A percentile compares a stretch with the other conserved stretches of the same genome.
Conservation (phyloP, 2,888 invertebrate genomes). For the Desoria tigrina region DNA sequence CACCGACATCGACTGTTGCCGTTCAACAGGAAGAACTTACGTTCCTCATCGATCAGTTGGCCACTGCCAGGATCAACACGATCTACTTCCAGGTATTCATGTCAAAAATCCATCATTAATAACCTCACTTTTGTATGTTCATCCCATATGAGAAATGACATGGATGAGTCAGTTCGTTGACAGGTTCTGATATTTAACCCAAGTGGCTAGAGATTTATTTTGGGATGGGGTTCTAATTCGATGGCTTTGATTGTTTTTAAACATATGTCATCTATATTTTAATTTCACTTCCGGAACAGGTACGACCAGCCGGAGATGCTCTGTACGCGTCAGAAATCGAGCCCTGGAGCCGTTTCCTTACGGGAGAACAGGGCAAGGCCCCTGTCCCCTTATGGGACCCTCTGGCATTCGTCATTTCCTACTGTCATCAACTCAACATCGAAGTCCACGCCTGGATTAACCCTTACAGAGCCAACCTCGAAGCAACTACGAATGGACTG, state of each 20-base stretch:
- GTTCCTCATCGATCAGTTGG: conserved; percentile 33
- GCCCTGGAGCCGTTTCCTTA: conserved; percentile 48
- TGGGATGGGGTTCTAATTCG: no score
- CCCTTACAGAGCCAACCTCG: conserved; percentile 45
- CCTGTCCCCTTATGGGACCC: conserved; percentile 47
- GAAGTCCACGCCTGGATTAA: conserved; percentile 51
- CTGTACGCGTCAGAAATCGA: conserved; percentile 44
- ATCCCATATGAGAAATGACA: no score
- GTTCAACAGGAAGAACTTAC: conserved; percentile 32
- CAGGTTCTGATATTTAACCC: no score
- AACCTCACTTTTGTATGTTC: no score
- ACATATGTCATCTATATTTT: neutral
- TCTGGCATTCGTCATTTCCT: conserved; percentile 39
- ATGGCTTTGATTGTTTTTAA: no score
- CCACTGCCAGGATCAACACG: conserved; percentile 40
- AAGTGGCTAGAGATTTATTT: no score
- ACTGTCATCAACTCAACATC: conserved; percentile 38
- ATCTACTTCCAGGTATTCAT: conserved; percentile 46
- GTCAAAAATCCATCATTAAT: no score
- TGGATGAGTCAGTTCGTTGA: no score
- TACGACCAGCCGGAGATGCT: conserved; percentile 47
- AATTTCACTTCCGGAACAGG: conserved; percentile 21
- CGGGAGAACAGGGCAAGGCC: conserved; percentile 40
- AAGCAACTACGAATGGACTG: conserved; percentile 25
- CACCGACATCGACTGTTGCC: conserved; percentile 28